phyloP scores from a whole-genome alignment of 1,140 invertebrate genomes.

The Chrysomallon squamiferum region DNA sequence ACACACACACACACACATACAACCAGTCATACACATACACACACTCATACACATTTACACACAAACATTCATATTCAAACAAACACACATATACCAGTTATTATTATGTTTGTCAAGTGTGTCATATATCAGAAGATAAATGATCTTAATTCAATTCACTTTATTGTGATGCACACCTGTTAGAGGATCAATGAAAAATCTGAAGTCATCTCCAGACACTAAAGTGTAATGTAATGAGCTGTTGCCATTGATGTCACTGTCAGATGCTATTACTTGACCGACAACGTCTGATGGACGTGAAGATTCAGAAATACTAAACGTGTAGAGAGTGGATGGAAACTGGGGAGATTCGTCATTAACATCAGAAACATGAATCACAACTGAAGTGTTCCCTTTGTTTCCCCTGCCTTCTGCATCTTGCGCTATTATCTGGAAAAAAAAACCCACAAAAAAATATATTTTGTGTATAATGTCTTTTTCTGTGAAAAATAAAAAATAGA shows the following conservation, averaged over 20 bases:
- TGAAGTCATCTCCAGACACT: slow-evolving; percentile 13
- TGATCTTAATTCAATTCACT: too few species aligned
- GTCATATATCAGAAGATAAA: too few species aligned
- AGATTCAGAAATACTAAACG: slow-evolving; percentile 32
- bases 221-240: slow-evolving; percentile 16
- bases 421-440: slow-evolving; percentile 18
- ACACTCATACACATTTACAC: too few species aligned
- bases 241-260: slow-evolving; percentile 18
- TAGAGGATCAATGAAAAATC: slow-evolving; percentile 26
- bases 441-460: too few species aligned
- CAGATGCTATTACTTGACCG: slow-evolving; percentile 22
- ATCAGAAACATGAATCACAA: slow-evolving; percentile 28
- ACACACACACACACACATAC: too few species aligned
- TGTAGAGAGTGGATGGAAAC: slow-evolving; percentile 61
- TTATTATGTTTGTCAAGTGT: too few species aligned
- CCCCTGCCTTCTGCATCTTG: slow-evolving; percentile 16
- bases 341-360: slow-evolving; percentile 48
- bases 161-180: too few species aligned
- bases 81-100: too few species aligned
- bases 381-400: neutral
- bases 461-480: too few species aligned
- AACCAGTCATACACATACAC: too few species aligned
- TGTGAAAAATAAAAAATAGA: too few species aligned
- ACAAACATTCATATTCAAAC: too few species aligned
- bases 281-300: slow-evolving; percentile 3